Conservation (phyloP, 2,797 vertebrate genomes). For the Remorina albescens region DNA sequence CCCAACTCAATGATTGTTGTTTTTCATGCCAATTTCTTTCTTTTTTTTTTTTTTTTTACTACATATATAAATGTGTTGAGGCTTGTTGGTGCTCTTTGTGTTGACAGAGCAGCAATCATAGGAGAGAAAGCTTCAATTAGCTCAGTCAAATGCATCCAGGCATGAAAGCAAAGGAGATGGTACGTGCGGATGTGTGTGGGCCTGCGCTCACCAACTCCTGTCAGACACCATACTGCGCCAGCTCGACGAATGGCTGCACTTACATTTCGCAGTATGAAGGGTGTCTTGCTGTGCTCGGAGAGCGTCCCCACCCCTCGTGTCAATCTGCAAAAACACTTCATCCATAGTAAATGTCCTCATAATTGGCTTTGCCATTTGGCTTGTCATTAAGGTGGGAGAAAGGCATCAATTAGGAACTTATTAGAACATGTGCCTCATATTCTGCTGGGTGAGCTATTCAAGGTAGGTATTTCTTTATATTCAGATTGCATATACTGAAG, state of each 20-base stretch:
- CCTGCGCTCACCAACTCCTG: slow-evolving; percentile 45
- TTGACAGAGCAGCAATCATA: slow-evolving; percentile 34
- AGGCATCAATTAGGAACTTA: slow-evolving; percentile 44
- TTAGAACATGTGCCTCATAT: slow-evolving; percentile 33
- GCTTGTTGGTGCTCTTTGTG: slow-evolving; percentile 16
- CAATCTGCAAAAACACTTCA: slow-evolving; percentile 46
- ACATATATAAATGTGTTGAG: too few species aligned
- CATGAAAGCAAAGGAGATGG: slow-evolving; percentile 45
- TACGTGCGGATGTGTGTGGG: slow-evolving; percentile 42
- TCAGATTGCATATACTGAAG: background rate
- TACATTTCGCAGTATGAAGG: slow-evolving; percentile 59
- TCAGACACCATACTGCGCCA: slow-evolving; percentile 58
- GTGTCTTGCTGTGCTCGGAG: slow-evolving; percentile 54
- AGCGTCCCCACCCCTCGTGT: slow-evolving; percentile 38
- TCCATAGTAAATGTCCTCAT: slow-evolving; percentile 49
- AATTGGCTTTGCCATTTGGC: slow-evolving; percentile 61
- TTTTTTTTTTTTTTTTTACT: too few species aligned
- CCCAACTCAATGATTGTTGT: background rate
- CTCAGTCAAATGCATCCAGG: slow-evolving; percentile 41
- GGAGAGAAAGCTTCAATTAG: slow-evolving; percentile 34
- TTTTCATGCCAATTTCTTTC: slow-evolving; percentile 8
- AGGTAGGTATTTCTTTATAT: background rate
- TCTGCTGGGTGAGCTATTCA: slow-evolving; percentile 1
- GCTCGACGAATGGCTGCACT: slow-evolving; percentile 64
- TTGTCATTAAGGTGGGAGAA: slow-evolving; percentile 46